A percentile compares a stretch with the other conserved stretches of the same genome.
phyloP scores from a whole-genome alignment of 2,888 invertebrate species.

The Argyresthia albistria region DNA sequence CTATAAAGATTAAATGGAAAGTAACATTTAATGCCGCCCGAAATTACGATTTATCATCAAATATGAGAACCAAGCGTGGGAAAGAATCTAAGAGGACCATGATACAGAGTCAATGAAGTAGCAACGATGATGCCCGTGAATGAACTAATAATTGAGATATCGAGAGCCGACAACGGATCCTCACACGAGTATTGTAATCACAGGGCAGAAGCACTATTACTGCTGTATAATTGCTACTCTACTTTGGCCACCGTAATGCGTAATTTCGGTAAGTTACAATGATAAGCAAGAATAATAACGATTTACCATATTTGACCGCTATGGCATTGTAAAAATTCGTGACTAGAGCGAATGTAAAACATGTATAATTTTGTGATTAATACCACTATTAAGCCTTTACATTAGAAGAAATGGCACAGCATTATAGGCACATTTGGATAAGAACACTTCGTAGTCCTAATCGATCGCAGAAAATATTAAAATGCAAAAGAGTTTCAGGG shows the following conservation, averaged over 20 bases:
- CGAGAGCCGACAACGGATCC: slow-evolving; percentile 13
- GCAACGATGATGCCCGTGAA: slow-evolving; percentile 6
- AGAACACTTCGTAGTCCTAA: background rate
- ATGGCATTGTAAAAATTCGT: slow-evolving; percentile 43
- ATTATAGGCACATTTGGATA: background rate
- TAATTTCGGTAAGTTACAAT: slow-evolving; percentile 21
- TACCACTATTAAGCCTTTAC: no score
- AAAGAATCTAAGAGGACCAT: slow-evolving; percentile 9
- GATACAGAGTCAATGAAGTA: slow-evolving; percentile 16
- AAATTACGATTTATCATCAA: background rate
- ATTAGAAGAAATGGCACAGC: background rate
- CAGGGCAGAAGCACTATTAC: slow-evolving; percentile 30
- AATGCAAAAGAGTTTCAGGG: background rate
- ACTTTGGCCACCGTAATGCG: slow-evolving; percentile 10
- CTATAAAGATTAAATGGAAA: background rate
- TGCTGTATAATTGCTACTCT: slow-evolving; percentile 38
- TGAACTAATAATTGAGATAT: slow-evolving; percentile 7
- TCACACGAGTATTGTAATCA: slow-evolving; percentile 32
- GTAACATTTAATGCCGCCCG: background rate
- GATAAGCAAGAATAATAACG: slow-evolving; percentile 17
- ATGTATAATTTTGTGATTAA: background rate
- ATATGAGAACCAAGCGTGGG: slow-evolving; percentile 16
- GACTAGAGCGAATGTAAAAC: background rate
- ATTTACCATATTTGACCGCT: slow-evolving; percentile 9
- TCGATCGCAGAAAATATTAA: no score